These are phyloP conservation scores for Acrocephalus scirpaceus DNA, from an alignment of 2,797 vertebrate species.

Conservation along the genomic window DNA sequence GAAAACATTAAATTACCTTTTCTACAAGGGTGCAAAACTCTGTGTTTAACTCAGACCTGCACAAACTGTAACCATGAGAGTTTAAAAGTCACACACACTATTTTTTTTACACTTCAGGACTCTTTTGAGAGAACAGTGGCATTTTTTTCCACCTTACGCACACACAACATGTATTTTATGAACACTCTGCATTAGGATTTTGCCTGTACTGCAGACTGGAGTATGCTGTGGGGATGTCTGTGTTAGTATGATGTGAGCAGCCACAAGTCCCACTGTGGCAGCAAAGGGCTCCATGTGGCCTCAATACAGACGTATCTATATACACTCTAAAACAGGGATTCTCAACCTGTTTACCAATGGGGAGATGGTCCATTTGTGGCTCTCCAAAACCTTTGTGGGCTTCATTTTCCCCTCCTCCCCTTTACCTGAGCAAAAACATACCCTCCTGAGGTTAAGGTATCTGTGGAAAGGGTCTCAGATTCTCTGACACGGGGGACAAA, in stretches of 20 bases:
- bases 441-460: neutral
- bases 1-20: conserved; percentile 70
- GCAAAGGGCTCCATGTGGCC: neutral
- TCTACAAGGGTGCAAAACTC: conserved; percentile 46
- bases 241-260: neutral
- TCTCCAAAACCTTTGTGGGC: neutral
- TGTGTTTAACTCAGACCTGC: conserved; percentile 23
- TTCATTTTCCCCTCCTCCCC: neutral
- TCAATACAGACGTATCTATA: accelerated
- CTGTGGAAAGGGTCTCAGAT: neutral
- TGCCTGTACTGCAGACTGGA: neutral
- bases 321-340: conserved; percentile 37
- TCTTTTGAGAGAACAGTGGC: neutral
- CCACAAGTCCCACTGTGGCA: neutral
- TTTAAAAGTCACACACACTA: neutral
- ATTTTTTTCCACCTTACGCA: neutral
- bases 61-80: neutral
- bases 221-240: neutral
- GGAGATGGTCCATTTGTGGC: neutral
- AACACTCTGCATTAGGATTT: neutral
- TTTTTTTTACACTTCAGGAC: neutral
- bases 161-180: neutral
- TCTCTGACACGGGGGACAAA: neutral
- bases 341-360: conserved; percentile 34
- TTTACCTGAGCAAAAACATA: neutral